Percentiles rank a stretch among this genome's conserved stretches.
phyloP scores from a whole-genome alignment of 1,140 invertebrate genomes.

The Streblospio benedicti region DNA sequence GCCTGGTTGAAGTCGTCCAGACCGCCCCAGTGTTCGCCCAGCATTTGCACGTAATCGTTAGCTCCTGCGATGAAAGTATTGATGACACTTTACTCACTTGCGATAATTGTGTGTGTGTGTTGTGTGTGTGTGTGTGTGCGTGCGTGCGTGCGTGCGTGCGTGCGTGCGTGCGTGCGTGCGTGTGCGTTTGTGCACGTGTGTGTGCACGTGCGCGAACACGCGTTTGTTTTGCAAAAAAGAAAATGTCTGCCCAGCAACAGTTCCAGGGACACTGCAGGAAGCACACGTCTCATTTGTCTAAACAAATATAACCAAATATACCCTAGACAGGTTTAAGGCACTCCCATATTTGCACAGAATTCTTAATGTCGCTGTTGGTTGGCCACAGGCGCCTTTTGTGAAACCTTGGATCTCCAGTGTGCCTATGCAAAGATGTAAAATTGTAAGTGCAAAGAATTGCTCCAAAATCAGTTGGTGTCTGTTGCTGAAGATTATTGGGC shows the following conservation, averaged over 20 bases:
- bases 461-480: neutral
- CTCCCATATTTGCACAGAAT: too few relatives aligned
- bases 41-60: constrained; percentile 12
- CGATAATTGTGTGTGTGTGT: neutral
- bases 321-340: too few relatives aligned
- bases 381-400: too few relatives aligned
- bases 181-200: neutral
- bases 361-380: too few relatives aligned
- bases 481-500: neutral
- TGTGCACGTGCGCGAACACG: neutral
- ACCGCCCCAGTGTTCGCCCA: constrained; percentile 12
- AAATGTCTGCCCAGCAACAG: too few relatives aligned
- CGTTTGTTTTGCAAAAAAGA: too few relatives aligned
- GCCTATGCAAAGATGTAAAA: too few relatives aligned
- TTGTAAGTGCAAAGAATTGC: too few relatives aligned
- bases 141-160: neutral
- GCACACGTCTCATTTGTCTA: too few relatives aligned
- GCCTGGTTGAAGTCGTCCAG: constrained; percentile 7
- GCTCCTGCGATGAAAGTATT: constrained; percentile 14
- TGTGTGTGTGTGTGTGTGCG: constrained; percentile 2
- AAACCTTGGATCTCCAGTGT: too few relatives aligned
- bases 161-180: neutral
- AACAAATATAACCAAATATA: too few relatives aligned
- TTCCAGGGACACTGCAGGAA: too few relatives aligned
- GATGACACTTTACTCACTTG: neutral